Base-by-base conservation (phyloP, 2,113 vertebrate genomes). In the Aspidoscelis tigris region DNA sequence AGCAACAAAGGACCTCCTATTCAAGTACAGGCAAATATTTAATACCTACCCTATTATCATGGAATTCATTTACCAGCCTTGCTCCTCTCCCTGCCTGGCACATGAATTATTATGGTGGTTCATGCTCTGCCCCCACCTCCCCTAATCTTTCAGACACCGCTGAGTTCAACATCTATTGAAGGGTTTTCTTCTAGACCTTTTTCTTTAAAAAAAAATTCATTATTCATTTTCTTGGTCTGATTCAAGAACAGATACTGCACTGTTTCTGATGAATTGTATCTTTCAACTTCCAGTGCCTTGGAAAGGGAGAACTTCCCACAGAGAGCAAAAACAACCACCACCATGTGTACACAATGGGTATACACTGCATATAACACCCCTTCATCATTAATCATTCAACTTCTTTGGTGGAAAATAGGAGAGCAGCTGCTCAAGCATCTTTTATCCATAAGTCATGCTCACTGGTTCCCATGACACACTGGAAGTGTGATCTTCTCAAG, bases 1-100 rank as follows among this genome's bases (percentile, higher is more conserved):
- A 93, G 90, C 39, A 82, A 93, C 88, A 92, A 92, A 91, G 81
- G 82, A 76, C 53, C 83, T 89, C 65, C 81, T 91, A 87, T 86
- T 93, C 72, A 89, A 93, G 87, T 80, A 87, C n/a, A 88, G 69
- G 92, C 88, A 94, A 94, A 95, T 93, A 92, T 92, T 93, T 91
- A 92, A 93, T 87, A 90, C 58, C 55, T 81, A 90, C 69, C 20
- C 84, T 43, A 88, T 89, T 93, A 94, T 82, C 78, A 70, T 82
- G 81, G 90, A 90, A 90, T 91, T 90, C 80, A 84, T 88, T 92
- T 90, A 87, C 83, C 88, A 82, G 78, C 66, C 87, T 89, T 89
- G 84, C 53, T 88, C 88, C 72, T 75, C 71, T 33, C 66, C 82
- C 78, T 86, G 65, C 12, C 73, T 76, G 58, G 64, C 80, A 82